A percentile compares a stretch with the other conserved stretches of the same genome.
Evolutionary conservation across 2,888 invertebrate species (phyloP).

Genomic region (Drosophila siamana): DNA sequence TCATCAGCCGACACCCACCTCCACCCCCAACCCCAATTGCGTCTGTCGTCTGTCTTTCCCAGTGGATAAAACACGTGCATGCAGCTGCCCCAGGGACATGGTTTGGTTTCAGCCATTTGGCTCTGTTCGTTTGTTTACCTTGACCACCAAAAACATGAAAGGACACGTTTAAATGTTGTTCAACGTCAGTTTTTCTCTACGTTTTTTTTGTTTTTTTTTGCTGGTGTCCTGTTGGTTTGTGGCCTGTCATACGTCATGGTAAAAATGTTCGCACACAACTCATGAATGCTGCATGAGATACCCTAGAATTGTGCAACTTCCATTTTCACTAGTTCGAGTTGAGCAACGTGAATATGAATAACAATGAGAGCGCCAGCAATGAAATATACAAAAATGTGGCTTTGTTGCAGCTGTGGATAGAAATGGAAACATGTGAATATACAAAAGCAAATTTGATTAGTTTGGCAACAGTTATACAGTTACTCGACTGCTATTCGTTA

Average conservation of each 20-base stretch:
- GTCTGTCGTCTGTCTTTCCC: background rate
- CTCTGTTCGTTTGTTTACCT: slow-evolving; percentile 56
- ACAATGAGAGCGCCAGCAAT: too few relatives aligned
- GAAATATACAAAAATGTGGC: background rate
- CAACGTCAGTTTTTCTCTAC: slow-evolving; percentile 32
- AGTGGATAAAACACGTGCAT: slow-evolving; percentile 43
- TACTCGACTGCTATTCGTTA: background rate
- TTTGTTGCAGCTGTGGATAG: background rate
- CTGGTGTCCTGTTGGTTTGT: background rate
- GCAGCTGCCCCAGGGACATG: slow-evolving; percentile 43
- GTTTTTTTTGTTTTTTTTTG: background rate
- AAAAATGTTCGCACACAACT: slow-evolving; percentile 14
- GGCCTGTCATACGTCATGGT: slow-evolving; percentile 38
- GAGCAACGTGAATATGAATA: background rate
- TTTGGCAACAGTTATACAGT: background rate
- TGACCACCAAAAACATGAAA: slow-evolving; percentile 62
- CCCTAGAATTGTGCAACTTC: slow-evolving; percentile 11
- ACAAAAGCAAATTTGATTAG: background rate
- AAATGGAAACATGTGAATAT: background rate
- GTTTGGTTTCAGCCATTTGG: slow-evolving; percentile 19
- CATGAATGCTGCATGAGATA: slow-evolving; percentile 43
- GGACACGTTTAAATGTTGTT: slow-evolving; percentile 64
- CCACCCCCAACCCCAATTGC: background rate
- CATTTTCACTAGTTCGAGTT: background rate
- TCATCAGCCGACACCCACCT: too few relatives aligned